Evolutionary conservation across 2,888 invertebrate genomes (phyloP), one percentile per base, ranked within the genome.

Genomic region (Leptothorax acervorum): DNA sequence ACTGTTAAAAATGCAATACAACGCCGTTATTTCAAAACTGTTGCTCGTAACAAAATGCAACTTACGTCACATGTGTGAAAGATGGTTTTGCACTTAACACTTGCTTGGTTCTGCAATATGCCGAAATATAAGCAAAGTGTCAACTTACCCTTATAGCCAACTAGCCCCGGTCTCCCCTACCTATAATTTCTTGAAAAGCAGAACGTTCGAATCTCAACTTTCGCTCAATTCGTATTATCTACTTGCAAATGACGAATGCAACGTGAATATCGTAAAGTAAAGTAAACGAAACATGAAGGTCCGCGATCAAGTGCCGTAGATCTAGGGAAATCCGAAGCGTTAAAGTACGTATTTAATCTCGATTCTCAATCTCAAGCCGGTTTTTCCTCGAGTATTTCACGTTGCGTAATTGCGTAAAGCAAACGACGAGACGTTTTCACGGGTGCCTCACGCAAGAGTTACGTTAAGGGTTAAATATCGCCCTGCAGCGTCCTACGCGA

Each of bases 381-480:
- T 8, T 35, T 15, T 42, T 42, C 28, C 1, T 23, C 4, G 8
- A 31, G 8, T 68, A 68, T 53, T 68, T 42, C 11, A 66, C 31
- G 31, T 68, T 60, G 35, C 73, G 48, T 60, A 73, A 79, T 71
- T 70, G 60, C 35, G 57, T 28, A 48, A 35, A 23, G 31, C 48
- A 18, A 48, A 73, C 28, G 71, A 45, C 18, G 78, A 23, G 42
- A 66, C 45, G 71, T 79, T 79, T 53, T 35, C 35, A 39, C 66
- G 35, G 45, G 28, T 48, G 28, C 18, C 45, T 60, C 35, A 18
- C 42, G 60, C 23, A 28, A 73, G 73, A 35, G 35, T 71, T 60
- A 79, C 35, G 53, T 55, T 53, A 42, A 79, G 71, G 71, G 57
- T 79, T 79, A 79, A 79, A 79, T 79, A 55, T 71, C 79, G 48